Percentiles rank a stretch among this genome's conserved stretches.
phyloP scores from a whole-genome alignment of 2,113 vertebrate species.

The Aptenodytes patagonicus region DNA sequence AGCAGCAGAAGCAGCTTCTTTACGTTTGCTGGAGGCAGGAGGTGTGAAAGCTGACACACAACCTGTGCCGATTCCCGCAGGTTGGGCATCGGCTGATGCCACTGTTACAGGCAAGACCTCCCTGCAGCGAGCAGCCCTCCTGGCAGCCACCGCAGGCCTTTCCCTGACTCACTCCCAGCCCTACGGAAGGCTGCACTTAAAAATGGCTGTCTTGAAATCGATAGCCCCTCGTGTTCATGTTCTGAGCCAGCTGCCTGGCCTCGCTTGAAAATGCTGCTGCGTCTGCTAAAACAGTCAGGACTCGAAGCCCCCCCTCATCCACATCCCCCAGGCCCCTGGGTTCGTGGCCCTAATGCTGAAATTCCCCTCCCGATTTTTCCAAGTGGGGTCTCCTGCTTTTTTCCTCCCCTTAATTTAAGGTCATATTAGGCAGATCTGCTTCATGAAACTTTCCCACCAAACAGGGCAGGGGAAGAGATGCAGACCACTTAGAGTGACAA shows the following conservation, averaged over 20 bases:
- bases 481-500: background rate
- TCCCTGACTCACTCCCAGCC: background rate
- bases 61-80: background rate
- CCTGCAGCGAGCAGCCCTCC: background rate
- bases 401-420: background rate
- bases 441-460: background rate
- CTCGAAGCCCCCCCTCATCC: background rate
- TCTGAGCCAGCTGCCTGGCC: background rate
- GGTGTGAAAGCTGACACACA: background rate
- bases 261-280: background rate
- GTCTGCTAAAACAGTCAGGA: background rate
- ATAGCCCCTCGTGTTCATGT: rapidly evolving
- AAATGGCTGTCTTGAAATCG: background rate
- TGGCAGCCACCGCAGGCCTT: background rate
- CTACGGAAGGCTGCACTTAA: background rate
- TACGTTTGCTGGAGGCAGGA: background rate
- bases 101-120: too few species aligned
- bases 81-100: too few species aligned
- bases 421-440: background rate
- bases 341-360: background rate
- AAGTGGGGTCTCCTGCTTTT: background rate
- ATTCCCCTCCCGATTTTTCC: background rate
- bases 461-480: background rate
- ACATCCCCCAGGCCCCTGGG: background rate
- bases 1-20: background rate